A percentile compares a stretch with the other conserved stretches of the same genome.
These are phyloP conservation scores for Eledona agricola DNA, from an alignment of 2,888 invertebrate genomes.

Conservation along the genomic window DNA sequence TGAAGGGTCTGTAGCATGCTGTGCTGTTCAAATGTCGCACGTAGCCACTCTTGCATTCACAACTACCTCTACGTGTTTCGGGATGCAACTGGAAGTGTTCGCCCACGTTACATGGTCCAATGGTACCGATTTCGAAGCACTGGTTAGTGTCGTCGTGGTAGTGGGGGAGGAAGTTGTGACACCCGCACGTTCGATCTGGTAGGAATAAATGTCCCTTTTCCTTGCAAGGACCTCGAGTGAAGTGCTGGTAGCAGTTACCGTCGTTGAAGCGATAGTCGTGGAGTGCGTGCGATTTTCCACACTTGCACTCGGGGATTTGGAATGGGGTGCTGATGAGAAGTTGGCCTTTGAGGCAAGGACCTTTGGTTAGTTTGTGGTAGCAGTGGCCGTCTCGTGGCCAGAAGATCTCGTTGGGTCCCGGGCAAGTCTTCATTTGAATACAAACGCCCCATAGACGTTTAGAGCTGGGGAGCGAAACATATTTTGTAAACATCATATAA, in stretches of 20 bases:
- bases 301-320: constrained; percentile 72
- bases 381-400: constrained; percentile 83
- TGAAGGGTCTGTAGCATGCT: constrained; percentile 80
- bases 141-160: constrained; percentile 73
- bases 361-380: constrained; percentile 74
- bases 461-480: constrained; percentile 60
- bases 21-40: constrained; percentile 69
- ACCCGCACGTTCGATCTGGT: constrained; percentile 78
- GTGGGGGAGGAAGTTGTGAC: constrained; percentile 75
- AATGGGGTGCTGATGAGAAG: constrained; percentile 70
- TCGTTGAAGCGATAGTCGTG: constrained; percentile 61
- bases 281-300: constrained; percentile 58
- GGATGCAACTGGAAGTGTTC: constrained; percentile 72
- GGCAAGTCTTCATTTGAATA: constrained; percentile 71
- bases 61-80: constrained; percentile 65
- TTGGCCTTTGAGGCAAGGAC: constrained; percentile 80
- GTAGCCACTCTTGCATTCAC: constrained; percentile 76
- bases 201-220: constrained; percentile 79
- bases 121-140: constrained; percentile 82
- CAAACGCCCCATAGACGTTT: constrained; percentile 77
- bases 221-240: constrained; percentile 81
- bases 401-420: constrained; percentile 71
- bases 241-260: constrained; percentile 82
- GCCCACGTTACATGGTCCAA: constrained; percentile 79
- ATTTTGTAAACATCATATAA: constrained; percentile 29